Conservation (phyloP, 2,888 invertebrate genomes). For the Holacanthella duospinosa region DNA sequence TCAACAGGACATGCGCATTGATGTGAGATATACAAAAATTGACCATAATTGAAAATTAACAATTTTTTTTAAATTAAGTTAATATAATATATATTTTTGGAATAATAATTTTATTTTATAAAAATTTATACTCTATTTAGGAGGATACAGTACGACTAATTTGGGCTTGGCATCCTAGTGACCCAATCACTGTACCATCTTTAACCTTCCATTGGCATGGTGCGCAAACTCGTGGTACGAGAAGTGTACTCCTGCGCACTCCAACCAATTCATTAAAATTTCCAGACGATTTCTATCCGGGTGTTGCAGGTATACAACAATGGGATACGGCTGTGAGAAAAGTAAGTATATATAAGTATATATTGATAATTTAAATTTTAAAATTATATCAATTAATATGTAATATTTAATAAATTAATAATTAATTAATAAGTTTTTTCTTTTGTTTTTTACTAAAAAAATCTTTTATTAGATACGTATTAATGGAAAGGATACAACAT, state of each 20-base stretch:
- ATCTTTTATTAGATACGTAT: constrained; percentile 8
- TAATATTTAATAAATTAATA: no score
- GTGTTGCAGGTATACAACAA: constrained; percentile 4
- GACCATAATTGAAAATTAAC: background rate
- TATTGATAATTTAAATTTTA: background rate
- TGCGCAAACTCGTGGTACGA: constrained; percentile 54
- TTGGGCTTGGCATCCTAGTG: constrained; percentile 50
- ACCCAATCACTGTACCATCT: constrained; percentile 9
- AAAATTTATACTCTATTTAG: no score
- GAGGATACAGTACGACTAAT: constrained; percentile 65
- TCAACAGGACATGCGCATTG: constrained; percentile 25
- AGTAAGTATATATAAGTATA: no score
- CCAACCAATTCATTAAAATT: constrained; percentile 14
- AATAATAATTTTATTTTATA: background rate
- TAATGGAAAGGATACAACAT: constrained; percentile 53
- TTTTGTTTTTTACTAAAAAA: background rate
- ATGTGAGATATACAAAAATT: constrained; percentile 18
- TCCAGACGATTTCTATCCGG: constrained; percentile 16
- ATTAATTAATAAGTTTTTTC: background rate
- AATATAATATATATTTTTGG: no score
- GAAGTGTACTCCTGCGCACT: constrained; percentile 53
- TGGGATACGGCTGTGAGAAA: constrained; percentile 23
- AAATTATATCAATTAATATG: no score
- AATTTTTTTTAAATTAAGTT: no score
- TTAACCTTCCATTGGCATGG: constrained; percentile 42